Percentiles rank a stretch among this genome's conserved stretches.
phyloP scores from a whole-genome alignment of 1,140 invertebrate genomes.

The Drosophila ananassae region DNA sequence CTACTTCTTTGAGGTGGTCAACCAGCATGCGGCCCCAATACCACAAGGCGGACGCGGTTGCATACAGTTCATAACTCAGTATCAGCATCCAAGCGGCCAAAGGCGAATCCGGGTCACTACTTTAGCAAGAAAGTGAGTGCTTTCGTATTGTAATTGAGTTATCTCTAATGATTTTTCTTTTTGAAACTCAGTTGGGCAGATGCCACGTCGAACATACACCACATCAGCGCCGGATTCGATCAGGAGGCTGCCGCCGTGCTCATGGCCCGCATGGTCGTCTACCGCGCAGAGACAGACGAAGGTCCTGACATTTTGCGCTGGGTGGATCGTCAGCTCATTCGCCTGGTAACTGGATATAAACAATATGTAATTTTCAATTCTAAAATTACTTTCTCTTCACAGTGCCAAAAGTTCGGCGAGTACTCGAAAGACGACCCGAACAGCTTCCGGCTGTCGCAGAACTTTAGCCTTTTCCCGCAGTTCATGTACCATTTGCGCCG shows the following conservation, averaged over 20 bases:
- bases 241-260: conserved; percentile 98
- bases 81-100: conserved; percentile 98
- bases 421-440: conserved; percentile 99
- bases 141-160: neutral
- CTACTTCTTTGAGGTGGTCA: conserved; percentile 98
- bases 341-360: conserved; percentile 88
- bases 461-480: conserved; percentile 99
- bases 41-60: conserved; percentile 98
- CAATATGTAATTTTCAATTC: neutral
- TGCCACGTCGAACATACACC: conserved; percentile 90
- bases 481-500: conserved; percentile 99
- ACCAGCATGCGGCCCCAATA: conserved; percentile 97
- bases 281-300: conserved; percentile 97
- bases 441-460: conserved; percentile 97
- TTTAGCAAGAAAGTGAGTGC: conserved; percentile 94
- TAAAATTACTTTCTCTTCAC: conserved; percentile 29
- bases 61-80: conserved; percentile 99
- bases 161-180: neutral
- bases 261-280: conserved; percentile 98
- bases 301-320: conserved; percentile 98
- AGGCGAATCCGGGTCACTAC: conserved; percentile 98
- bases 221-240: conserved; percentile 97
- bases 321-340: conserved; percentile 98
- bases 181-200: conserved; percentile 90
- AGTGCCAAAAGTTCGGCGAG: conserved; percentile 99